These are phyloP conservation scores for Bombus balteatus DNA, from an alignment of 1,140 invertebrate genomes.

Conservation along the genomic window DNA sequence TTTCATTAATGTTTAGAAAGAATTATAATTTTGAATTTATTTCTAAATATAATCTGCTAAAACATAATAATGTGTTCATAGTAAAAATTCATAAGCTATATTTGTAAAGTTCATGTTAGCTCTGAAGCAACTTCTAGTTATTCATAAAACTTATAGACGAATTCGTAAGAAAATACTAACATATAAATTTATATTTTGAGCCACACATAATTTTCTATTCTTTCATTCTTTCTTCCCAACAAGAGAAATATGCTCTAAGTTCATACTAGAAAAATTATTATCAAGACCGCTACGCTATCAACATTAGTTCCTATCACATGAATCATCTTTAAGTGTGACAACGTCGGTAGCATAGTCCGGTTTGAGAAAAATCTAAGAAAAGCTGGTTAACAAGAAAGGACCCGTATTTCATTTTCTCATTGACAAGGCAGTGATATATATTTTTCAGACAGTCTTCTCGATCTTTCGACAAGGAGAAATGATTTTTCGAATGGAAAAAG, in stretches of 20 bases:
- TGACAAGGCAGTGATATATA: conserved; percentile 8
- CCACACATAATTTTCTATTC: background rate
- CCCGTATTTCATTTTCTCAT: background rate
- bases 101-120: too few species aligned
- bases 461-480: conserved; percentile 10
- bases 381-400: background rate
- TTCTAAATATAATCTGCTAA: too few species aligned
- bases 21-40: background rate
- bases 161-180: background rate
- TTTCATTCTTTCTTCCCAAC: background rate
- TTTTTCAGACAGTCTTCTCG: conserved; percentile 8
- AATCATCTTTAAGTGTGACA: background rate
- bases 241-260: background rate
- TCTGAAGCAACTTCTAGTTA: background rate
- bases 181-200: background rate
- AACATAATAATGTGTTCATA: too few species aligned
- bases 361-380: background rate
- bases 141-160: background rate
- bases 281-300: background rate
- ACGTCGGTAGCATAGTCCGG: background rate
- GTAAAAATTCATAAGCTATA: too few species aligned
- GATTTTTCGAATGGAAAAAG: background rate
- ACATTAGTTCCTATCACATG: background rate
- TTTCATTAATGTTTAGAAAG: background rate
- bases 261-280: conserved; percentile 6